Base-by-base conservation (phyloP, 2,113 vertebrate genomes). In the Dascyllus trimaculatus region DNA sequence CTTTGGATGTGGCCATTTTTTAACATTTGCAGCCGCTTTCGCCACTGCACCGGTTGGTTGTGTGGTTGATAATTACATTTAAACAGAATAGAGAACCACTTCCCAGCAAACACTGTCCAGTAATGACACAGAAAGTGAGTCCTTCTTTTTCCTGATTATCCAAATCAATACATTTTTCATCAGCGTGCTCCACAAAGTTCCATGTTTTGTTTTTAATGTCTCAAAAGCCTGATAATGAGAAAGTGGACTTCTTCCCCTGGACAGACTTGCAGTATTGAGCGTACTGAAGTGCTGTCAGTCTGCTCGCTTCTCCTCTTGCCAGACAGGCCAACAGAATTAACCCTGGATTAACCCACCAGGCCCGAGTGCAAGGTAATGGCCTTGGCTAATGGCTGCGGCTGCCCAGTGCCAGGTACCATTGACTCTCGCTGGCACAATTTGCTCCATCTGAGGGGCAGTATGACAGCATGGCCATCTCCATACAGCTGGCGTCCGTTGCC, bases 291-390 rank as follows among this genome's bases (percentile, higher is more conserved):
- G 65, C 80, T 86, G 91, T 86, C 87, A 85, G 79, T 86, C 85
- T 86, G 83, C 86, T 87, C 80, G 40, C 73, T 71, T 88, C 74
- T 74, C 73, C 67, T 67, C 60, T n/a, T 88, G 81, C 84, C 84
- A 85, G 57, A 75, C 81, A 57, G 85, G 85, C 84, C 91, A 88
- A 88, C 71, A 82, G 82, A 94, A 93, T 92, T 91, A 91, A 93
- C 91, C 86, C 90, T 81, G 84, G 89, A 90, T 94, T 90, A 93
- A 93, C 89, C 91, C 90, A 77, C 81, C 85, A 78, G 85, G 87
- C 85, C 84, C 18, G 49, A 82, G 89, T 88, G 86, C 85, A 82
- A 89, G 79, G 91, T 91, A 92, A 92, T 91, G 90, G 91, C 85
- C 81, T 76, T 82, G 78, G 90, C 78, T 92, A 89, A 90, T 90